Conservation (phyloP, 2,888 invertebrate genomes). For the Meteorus cinctellus region DNA sequence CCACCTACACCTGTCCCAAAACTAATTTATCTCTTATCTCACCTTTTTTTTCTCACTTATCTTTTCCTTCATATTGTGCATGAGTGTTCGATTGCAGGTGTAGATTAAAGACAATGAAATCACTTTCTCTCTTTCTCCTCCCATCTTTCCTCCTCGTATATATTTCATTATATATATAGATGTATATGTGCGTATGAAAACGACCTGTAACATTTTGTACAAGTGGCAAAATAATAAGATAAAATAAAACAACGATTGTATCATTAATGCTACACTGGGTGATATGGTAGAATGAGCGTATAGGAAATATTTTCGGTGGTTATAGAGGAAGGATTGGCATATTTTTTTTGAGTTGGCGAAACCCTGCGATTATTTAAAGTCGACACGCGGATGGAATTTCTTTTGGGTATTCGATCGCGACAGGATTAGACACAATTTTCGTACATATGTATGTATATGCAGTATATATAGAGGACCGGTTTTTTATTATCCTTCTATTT, state of each 20-base stretch:
- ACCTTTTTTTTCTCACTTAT: conserved; percentile 6
- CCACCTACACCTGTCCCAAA: conserved; percentile 35
- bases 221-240: not conserved
- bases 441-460: not conserved
- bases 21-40: conserved; percentile 23
- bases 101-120: not conserved
- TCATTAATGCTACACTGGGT: not conserved
- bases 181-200: too few species aligned
- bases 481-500: conserved; percentile 44
- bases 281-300: not conserved
- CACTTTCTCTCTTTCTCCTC: too few species aligned
- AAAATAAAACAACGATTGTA: not conserved
- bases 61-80: not conserved
- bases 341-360: conserved; percentile 9
- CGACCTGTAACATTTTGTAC: too few species aligned
- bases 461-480: conserved; percentile 32
- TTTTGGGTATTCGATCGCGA: conserved; percentile 13
- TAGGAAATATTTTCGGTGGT: not conserved
- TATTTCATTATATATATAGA: too few species aligned
- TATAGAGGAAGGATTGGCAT: not conserved
- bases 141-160: too few species aligned
- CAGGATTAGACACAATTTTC: conserved; percentile 35
- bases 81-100: conserved; percentile 15
- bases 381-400: conserved; percentile 9
- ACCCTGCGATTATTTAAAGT: conserved; percentile 15